Evolutionary conservation across 2,113 vertebrate genomes (phyloP).

Genomic region (Chunga burmeisteri): DNA sequence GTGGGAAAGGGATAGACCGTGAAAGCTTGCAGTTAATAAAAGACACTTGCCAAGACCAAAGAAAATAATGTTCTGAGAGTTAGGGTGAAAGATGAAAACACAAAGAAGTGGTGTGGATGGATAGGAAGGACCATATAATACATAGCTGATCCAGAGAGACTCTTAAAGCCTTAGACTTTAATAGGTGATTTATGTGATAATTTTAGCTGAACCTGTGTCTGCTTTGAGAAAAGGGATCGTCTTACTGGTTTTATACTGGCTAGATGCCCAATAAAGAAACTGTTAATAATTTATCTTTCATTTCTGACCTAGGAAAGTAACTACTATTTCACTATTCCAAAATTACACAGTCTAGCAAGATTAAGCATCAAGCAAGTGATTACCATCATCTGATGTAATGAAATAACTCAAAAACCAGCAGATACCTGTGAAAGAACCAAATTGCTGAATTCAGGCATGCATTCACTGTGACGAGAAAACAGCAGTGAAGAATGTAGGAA

Average conservation of each 20-base stretch:
- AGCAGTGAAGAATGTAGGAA: neutral
- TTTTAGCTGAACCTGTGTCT: neutral
- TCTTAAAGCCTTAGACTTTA: neutral
- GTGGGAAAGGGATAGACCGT: neutral
- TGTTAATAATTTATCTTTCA: neutral
- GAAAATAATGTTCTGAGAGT: neutral
- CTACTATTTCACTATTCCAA: neutral
- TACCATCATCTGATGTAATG: neutral
- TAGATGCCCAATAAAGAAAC: neutral
- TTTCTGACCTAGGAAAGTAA: neutral
- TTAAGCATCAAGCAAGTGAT: neutral
- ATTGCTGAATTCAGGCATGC: neutral
- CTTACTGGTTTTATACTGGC: neutral
- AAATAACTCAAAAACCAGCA: neutral
- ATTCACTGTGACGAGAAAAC: neutral
- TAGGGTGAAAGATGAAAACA: neutral
- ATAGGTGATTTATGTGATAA: neutral
- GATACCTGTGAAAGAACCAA: neutral
- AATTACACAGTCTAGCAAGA: neutral
- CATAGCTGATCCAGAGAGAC: neutral
- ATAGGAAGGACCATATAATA: neutral
- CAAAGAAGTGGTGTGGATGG: neutral
- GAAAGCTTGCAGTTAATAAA: neutral
- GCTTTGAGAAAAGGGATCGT: neutral
- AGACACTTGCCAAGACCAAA: neutral